phyloP scores from a whole-genome alignment of 2,797 vertebrate species.

The Thamnophis elegans region DNA sequence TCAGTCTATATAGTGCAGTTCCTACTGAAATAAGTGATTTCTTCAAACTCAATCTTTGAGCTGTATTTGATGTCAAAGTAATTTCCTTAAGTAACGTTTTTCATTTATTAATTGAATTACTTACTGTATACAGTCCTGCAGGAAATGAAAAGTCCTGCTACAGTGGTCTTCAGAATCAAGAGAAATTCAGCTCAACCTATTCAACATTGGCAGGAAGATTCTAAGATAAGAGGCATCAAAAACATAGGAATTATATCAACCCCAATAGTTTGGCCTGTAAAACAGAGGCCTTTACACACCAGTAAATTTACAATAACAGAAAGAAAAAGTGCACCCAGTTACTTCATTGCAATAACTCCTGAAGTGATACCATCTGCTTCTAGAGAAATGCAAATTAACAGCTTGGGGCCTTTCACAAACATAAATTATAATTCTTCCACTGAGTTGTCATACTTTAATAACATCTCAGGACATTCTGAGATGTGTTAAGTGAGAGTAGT shows the following conservation, averaged over 20 bases:
- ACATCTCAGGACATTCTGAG: conserved; percentile 47
- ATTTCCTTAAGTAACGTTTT: conserved; percentile 49
- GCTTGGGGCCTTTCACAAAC: conserved; percentile 55
- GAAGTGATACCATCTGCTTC: conserved; percentile 54
- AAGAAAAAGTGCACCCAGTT: conserved; percentile 46
- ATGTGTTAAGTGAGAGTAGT: conserved; percentile 51
- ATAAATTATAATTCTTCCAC: conserved; percentile 40
- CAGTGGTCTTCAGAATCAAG: conserved; percentile 64
- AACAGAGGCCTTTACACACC: conserved; percentile 70
- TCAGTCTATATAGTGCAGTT: conserved; percentile 21
- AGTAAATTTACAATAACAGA: conserved; percentile 51
- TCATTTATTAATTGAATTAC: conserved; percentile 56
- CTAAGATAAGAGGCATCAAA: conserved; percentile 68
- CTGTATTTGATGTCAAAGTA: conserved; percentile 1
- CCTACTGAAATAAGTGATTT: conserved; percentile 4
- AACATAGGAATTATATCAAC: conserved; percentile 84
- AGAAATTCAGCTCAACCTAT: conserved; percentile 57
- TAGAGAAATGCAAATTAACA: conserved; percentile 40
- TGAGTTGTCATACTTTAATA: conserved; percentile 51
- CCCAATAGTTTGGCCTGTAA: conserved; percentile 79
- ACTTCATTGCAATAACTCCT: conserved; percentile 44
- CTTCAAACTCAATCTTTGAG: background rate
- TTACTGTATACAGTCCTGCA: conserved; percentile 68
- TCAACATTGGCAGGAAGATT: conserved; percentile 54
- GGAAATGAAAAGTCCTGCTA: conserved; percentile 69